phyloP scores from a whole-genome alignment of 1,140 invertebrate species.

The Papilio polyxenes region DNA sequence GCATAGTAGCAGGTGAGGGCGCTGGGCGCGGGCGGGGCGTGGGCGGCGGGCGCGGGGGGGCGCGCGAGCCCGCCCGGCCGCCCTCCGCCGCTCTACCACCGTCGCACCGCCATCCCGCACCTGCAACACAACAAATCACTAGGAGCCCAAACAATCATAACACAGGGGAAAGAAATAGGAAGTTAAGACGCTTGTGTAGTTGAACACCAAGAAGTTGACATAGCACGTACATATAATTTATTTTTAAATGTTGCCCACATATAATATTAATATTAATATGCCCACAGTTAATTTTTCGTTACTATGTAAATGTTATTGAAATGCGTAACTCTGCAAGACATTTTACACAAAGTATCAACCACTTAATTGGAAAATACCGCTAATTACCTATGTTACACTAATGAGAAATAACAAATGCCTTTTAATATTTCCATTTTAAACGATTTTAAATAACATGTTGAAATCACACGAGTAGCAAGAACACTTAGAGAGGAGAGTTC shows the following conservation, averaged over 20 bases:
- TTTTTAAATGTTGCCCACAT: neutral
- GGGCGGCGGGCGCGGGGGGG: slow-evolving; percentile 72
- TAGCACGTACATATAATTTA: no score
- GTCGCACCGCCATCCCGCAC: slow-evolving; percentile 64
- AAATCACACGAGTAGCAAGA: no score
- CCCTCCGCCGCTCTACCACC: slow-evolving; percentile 69
- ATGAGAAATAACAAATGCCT: neutral
- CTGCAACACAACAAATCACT: slow-evolving; percentile 44
- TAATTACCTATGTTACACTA: slow-evolving; percentile 12
- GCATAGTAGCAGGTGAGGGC: slow-evolving; percentile 69
- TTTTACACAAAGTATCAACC: slow-evolving; percentile 7
- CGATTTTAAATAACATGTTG: neutral
- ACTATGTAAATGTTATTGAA: slow-evolving; percentile 15
- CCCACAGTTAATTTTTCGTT: neutral
- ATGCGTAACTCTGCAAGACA: slow-evolving; percentile 2
- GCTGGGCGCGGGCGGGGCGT: slow-evolving; percentile 65
- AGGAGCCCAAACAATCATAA: neutral
- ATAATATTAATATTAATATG: no score
- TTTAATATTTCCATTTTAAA: neutral
- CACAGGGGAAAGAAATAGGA: slow-evolving; percentile 29
- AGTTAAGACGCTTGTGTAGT: neutral
- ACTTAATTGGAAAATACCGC: slow-evolving; percentile 25
- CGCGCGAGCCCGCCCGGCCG: slow-evolving; percentile 65
- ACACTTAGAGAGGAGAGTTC: no score
- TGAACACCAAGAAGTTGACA: no score